A percentile compares a stretch with the other conserved stretches of the same genome.
Evolutionary conservation across 2,888 invertebrate species (phyloP).

Genomic region (Drosophila neoperkinsi): DNA sequence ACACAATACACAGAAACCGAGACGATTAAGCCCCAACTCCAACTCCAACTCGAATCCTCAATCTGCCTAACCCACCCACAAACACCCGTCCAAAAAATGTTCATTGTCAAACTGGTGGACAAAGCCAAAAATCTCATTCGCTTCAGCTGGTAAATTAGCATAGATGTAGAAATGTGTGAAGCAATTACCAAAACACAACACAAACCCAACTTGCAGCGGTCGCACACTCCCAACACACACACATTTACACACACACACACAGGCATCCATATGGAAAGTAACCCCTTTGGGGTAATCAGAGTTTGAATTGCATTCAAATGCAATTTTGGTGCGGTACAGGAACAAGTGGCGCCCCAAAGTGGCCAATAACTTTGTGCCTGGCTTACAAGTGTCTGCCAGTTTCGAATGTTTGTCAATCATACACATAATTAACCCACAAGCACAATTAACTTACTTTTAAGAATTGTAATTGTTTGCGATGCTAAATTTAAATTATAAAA

Average conservation of each 20-base stretch:
- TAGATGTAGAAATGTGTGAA: slow-evolving; percentile 63
- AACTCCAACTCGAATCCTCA: background rate
- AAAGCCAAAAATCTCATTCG: slow-evolving; percentile 59
- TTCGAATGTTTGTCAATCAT: slow-evolving; percentile 65
- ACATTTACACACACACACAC: background rate
- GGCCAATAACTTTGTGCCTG: slow-evolving; percentile 12
- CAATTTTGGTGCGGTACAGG: slow-evolving; percentile 14
- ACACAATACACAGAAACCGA: slow-evolving; percentile 35
- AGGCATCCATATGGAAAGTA: background rate
- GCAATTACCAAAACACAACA: slow-evolving; percentile 60
- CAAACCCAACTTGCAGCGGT: slow-evolving; percentile 3
- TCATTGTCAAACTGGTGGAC: slow-evolving; percentile 34
- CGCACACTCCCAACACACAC: background rate
- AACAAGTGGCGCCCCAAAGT: slow-evolving; percentile 24
- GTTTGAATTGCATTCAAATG: slow-evolving; percentile 43
- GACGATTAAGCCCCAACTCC: background rate
- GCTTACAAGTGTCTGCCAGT: slow-evolving; percentile 29
- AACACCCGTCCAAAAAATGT: slow-evolving; percentile 3
- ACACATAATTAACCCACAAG: slow-evolving; percentile 31
- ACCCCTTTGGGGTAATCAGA: slow-evolving; percentile 36
- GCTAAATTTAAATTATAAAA: background rate
- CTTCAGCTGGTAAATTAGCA: slow-evolving; percentile 63
- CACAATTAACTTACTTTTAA: slow-evolving; percentile 8
- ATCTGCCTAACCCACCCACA: background rate
- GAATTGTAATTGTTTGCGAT: slow-evolving; percentile 5